Conservation (phyloP, 2,888 invertebrate genomes). For the Nebria salina region DNA sequence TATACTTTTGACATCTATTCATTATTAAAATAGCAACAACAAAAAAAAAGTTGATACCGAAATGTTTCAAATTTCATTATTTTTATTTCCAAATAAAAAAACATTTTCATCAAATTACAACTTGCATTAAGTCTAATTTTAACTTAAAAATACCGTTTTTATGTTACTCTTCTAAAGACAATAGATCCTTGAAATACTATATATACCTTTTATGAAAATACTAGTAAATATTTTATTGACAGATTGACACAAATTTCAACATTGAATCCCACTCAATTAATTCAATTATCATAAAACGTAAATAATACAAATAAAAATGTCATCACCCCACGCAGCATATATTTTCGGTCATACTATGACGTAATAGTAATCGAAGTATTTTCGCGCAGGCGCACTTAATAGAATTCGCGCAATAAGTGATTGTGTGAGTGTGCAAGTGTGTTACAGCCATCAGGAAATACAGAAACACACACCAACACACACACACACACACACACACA, state of each 20-base stretch:
- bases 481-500: conserved; percentile 7
- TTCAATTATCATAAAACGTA: background rate
- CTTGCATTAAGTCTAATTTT: too few species aligned
- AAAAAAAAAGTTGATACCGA: background rate
- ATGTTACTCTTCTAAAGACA: too few species aligned
- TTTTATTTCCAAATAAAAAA: background rate
- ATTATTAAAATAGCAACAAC: background rate
- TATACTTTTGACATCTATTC: conserved; percentile 2
- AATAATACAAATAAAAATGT: background rate
- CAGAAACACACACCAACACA: background rate
- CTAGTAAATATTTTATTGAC: background rate
- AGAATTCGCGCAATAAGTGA: background rate
- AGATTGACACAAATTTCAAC: background rate
- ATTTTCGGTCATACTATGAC: background rate
- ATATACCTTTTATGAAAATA: too few species aligned
- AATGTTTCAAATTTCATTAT: background rate
- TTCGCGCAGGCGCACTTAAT: background rate
- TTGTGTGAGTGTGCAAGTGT: background rate
- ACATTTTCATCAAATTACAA: too few species aligned
- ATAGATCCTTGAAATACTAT: too few species aligned
- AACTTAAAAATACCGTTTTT: too few species aligned
- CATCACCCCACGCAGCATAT: background rate
- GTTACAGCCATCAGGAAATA: conserved; percentile 1
- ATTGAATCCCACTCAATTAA: background rate
- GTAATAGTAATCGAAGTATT: background rate